Conservation (phyloP, 1,140 invertebrate species). For the Rhagoletis pomonella region DNA sequence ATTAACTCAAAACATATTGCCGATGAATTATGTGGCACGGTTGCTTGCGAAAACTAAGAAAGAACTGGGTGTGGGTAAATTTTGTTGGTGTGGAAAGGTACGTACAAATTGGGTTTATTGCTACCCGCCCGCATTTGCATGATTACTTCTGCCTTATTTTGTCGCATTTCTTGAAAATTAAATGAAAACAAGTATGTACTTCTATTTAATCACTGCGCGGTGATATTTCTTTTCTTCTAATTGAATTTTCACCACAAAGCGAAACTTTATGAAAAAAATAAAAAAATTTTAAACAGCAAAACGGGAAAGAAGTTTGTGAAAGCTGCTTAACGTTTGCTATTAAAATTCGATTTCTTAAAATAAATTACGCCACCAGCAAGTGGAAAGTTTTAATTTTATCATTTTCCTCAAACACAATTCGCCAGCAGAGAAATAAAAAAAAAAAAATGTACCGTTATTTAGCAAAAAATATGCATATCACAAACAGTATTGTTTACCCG, state of each 20-base stretch:
- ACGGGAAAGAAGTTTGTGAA: not conserved
- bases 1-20: constrained; percentile 14
- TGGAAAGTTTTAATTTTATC: not conserved
- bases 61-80: not conserved
- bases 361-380: not conserved
- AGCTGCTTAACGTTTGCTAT: not conserved
- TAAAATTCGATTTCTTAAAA: not conserved
- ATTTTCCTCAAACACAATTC: not conserved
- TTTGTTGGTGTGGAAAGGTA: not conserved
- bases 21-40: not conserved
- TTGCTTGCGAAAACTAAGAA: not conserved
- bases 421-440: not conserved
- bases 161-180: too few relatives aligned
- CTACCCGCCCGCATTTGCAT: too few relatives aligned
- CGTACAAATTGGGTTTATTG: too few relatives aligned
- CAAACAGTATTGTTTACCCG: not conserved
- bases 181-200: too few relatives aligned
- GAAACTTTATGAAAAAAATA: not conserved
- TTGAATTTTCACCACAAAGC: too few relatives aligned
- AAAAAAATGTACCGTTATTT: not conserved
- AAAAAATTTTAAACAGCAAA: not conserved
- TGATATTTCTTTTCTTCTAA: too few relatives aligned
- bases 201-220: too few relatives aligned
- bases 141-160: too few relatives aligned
- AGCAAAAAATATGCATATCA: not conserved